Evolutionary conservation across 1,140 invertebrate genomes (phyloP).

Genomic region (Drosophila ohnishii): DNA sequence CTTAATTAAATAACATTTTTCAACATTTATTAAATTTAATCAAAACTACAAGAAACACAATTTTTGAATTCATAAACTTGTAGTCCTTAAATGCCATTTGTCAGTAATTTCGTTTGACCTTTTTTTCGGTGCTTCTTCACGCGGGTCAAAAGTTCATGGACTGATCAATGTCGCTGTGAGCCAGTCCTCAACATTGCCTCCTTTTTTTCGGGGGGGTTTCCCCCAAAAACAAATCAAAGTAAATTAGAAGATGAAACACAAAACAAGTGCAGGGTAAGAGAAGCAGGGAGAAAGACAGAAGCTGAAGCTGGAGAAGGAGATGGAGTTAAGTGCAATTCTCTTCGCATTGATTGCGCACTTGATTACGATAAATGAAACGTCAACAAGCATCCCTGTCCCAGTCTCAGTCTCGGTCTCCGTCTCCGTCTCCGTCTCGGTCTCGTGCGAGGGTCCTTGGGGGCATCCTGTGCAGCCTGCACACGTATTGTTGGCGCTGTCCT

Average conservation of each 20-base stretch:
- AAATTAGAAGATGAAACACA: conserved; percentile 64
- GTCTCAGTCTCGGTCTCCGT: not conserved
- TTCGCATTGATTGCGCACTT: conserved; percentile 79
- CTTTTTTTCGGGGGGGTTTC: not conserved
- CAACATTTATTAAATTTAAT: not conserved
- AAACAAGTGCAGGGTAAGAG: conserved; percentile 1
- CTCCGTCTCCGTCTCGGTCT: not conserved
- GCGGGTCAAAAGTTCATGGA: conserved; percentile 30
- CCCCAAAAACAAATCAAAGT: conserved; percentile 64
- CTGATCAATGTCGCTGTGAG: conserved; percentile 38
- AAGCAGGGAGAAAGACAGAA: not conserved
- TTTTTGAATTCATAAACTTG: not conserved
- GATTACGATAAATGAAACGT: conserved; percentile 81
- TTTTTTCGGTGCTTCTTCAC: not conserved
- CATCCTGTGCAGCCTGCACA: conserved; percentile 52
- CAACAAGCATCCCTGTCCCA: conserved; percentile 55
- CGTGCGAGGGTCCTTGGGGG: conserved; percentile 50
- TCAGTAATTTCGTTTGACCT: not conserved
- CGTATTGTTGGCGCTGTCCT: conserved; percentile 46
- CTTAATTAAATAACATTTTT: not conserved
- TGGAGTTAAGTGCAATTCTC: conserved; percentile 74
- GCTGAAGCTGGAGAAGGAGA: conserved; percentile 3
- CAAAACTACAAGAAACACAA: no score
- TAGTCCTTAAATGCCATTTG: not conserved
- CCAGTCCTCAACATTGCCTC: conserved; percentile 15